Evolutionary conservation across 2,113 vertebrate species (phyloP), one percentile per base, ranked within the genome.

Genomic region (Anhinga rufa): DNA sequence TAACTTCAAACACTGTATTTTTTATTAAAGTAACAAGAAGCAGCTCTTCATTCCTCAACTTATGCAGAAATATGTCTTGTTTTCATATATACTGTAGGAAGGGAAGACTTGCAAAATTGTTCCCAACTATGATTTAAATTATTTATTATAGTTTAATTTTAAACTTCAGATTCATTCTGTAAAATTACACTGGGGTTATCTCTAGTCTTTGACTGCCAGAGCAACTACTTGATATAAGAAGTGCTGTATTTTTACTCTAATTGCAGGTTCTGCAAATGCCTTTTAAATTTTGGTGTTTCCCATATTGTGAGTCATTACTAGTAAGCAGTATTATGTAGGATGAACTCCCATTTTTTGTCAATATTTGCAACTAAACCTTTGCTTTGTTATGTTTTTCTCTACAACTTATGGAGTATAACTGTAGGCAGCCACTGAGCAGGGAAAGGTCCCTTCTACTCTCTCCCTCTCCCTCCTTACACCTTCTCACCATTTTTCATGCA

Each of bases 1-100:
- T 95, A 70, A 95, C 66, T 87, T 61, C 46, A 80, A 78, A 92
- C 61, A 22, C 17, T 48, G 21, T 58, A 25, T 92, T 97, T 96
- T 95, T 95, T 92, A 95, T 91, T 96, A 92, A 96, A 97, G 89
- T 66, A 82, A 54, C 22, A 80, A 28, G 3, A 65, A 91, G 26
- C 24, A 12, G 1, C 20, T 95, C 62, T 81, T 90, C 60, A 21
- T 95, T 95, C 60, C 55, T 92, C 60, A 91, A 14, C n/a, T 87
- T 82, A 54, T 19, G 60, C 58, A 86, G 81, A 88, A 87, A 38
- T 65, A 60, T 12, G 18, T 88, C 71, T 76, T 64, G 34, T 44
- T 88, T 80, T 88, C n/a, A 11, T 51, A 28, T 20, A 15, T 55
- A 8, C 54, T 31, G 0, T 9, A 92, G 54, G 71, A 91, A 91